Conservation (phyloP, 2,113 vertebrate genomes). For the Calidris pygmaea region DNA sequence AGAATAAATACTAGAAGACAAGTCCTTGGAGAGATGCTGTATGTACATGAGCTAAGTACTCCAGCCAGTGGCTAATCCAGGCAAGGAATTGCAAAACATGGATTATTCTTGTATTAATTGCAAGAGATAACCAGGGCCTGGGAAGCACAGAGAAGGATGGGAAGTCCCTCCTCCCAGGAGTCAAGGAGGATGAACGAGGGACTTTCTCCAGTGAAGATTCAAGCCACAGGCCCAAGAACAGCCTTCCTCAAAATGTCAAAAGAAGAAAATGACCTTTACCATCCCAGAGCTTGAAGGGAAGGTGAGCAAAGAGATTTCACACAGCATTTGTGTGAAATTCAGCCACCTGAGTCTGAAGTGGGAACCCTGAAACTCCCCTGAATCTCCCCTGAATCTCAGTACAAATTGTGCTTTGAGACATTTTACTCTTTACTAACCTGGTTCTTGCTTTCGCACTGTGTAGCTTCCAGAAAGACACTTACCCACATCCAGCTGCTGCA, state of each 20-base stretch:
- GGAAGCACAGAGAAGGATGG: background rate
- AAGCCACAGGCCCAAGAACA: background rate
- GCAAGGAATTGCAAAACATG: slow-evolving; percentile 47
- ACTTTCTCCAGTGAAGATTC: background rate
- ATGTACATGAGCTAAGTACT: slow-evolving; percentile 44
- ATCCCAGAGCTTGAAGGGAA: background rate
- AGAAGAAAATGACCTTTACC: background rate
- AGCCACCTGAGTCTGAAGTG: background rate
- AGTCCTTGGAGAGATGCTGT: slow-evolving; percentile 47
- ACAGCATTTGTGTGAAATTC: background rate
- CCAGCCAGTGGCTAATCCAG: slow-evolving; percentile 57
- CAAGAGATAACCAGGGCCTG: background rate
- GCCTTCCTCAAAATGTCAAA: background rate
- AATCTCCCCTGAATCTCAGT: background rate
- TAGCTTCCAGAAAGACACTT: background rate
- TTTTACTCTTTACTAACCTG: background rate
- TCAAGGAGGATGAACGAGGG: background rate
- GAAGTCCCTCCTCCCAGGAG: background rate
- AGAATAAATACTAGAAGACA: slow-evolving; percentile 69
- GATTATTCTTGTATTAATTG: slow-evolving; percentile 47
- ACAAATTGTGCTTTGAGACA: background rate
- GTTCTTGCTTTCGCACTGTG: background rate
- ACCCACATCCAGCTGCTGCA: background rate
- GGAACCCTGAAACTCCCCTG: background rate
- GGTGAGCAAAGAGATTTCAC: background rate